Base-by-base conservation (phyloP, 2,888 invertebrate genomes). In the Papilio protenor region DNA sequence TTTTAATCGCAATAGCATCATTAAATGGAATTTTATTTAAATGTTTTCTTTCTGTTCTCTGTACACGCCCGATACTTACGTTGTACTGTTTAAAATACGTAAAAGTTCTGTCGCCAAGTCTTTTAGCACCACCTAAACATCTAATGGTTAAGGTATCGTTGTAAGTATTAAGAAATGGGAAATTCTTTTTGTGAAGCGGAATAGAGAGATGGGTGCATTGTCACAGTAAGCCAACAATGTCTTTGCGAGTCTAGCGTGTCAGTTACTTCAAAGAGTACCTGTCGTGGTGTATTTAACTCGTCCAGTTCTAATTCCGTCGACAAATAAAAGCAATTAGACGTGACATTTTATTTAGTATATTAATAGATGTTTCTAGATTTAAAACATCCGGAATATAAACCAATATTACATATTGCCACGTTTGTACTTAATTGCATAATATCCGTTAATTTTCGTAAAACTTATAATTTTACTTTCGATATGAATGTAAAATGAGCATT, bases 251-350 rank as follows among this genome's bases (percentile, higher is more conserved):
- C n/a, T 49, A 33, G 64, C 49, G 52, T 16, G 73, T 33, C 74
- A 66, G 49, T 49, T 27, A 23, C 23, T 64, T 61, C 61, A 75
- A 75, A 75, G 64, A 49, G 18, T 27, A 66, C 47, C 49, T 47
- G 74, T 49, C 49, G 52, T n/a, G 33, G 27, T 18, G 55, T 52
- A 55, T 52, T 52, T 75, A 69, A 75, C 55, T 40, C 66, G 66
- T 66, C 66, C 45, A 12, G 45, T 69, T 69, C 66, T 69, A 45
- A 69, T 69, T 69, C 66, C n/a, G 66, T 69, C 66, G 11, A 69
- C 45, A 69, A 21, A 69, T 45, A 69, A 66, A 66, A 40, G 66
- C 16, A 66, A 66, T 45, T 66, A 66, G 12, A 45, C n/a, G 18
- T 66, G 66, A 66, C 66, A 66, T 45, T 45, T 66, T n/a, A n/a